phyloP scores from a whole-genome alignment of 2,797 vertebrate species.

The Holocentrus rufus region DNA sequence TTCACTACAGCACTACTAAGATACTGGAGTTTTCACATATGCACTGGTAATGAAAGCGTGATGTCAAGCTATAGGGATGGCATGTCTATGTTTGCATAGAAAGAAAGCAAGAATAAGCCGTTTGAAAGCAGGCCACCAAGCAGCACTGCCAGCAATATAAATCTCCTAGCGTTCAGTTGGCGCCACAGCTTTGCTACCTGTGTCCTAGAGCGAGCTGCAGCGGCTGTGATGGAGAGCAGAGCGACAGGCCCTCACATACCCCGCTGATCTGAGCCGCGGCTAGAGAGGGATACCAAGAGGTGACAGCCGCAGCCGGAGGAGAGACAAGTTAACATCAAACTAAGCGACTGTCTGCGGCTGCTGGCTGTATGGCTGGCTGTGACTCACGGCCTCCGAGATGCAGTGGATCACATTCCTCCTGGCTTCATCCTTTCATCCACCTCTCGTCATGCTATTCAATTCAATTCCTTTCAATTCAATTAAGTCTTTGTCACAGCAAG shows the following conservation, averaged over 20 bases:
- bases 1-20: no score
- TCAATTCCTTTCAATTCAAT: conserved; percentile 68
- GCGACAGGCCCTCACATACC: conserved; percentile 74
- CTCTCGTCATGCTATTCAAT: conserved; percentile 46
- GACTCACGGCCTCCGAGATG: conserved; percentile 69
- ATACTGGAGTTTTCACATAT: no score
- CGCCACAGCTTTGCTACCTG: conserved; percentile 63
- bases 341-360: conserved; percentile 72
- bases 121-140: conserved; percentile 28
- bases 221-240: conserved; percentile 72
- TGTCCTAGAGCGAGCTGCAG: conserved; percentile 65
- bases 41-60: not conserved
- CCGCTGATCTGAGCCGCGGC: conserved; percentile 67
- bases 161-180: conserved; percentile 57
- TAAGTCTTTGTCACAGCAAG: conserved; percentile 68
- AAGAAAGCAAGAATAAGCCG: not conserved
- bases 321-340: conserved; percentile 79
- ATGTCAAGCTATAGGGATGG: no score
- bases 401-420: conserved; percentile 62
- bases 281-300: conserved; percentile 68
- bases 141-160: conserved; percentile 56
- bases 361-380: conserved; percentile 69
- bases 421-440: conserved; percentile 59
- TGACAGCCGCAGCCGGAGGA: conserved; percentile 75
- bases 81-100: not conserved